phyloP scores from a whole-genome alignment of 2,797 vertebrate genomes.

The Euthynnus affinis region DNA sequence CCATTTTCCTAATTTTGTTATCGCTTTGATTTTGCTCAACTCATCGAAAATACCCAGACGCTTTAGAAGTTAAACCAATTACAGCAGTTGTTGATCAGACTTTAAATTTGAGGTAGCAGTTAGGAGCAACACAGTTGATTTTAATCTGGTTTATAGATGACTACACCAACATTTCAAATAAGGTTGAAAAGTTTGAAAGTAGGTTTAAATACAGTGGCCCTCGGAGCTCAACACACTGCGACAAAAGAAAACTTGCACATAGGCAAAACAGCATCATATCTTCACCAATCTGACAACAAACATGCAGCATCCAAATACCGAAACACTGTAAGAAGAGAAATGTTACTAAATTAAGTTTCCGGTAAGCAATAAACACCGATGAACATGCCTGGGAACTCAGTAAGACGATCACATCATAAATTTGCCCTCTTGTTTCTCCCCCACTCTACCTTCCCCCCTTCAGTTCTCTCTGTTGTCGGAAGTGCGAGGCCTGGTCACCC shows the following conservation, averaged over 20 bases:
- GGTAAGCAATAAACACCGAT: no score
- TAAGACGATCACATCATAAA: not conserved
- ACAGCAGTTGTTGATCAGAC: no score
- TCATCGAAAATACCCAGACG: not conserved
- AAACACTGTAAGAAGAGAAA: no score
- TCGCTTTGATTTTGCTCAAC: not conserved
- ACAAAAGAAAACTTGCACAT: no score
- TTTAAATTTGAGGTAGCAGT: no score
- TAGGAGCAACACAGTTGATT: not conserved
- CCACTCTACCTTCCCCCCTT: not conserved
- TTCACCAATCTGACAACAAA: no score
- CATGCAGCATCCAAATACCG: no score
- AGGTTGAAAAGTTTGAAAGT: not conserved
- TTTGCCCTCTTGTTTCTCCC: not conserved
- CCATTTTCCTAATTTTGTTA: not conserved
- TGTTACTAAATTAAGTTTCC: no score
- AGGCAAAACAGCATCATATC: no score
- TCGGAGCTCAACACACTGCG: no score
- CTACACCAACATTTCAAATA: not conserved
- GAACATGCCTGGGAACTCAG: not conserved
- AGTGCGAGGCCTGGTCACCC: slow-evolving; percentile 90
- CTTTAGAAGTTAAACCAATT: no score
- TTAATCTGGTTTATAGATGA: not conserved
- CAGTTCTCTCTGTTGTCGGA: slow-evolving; percentile 97
- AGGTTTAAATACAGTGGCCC: no score